phyloP scores from a whole-genome alignment of 1,140 invertebrate genomes.

The Propsilocerus akamusi region DNA sequence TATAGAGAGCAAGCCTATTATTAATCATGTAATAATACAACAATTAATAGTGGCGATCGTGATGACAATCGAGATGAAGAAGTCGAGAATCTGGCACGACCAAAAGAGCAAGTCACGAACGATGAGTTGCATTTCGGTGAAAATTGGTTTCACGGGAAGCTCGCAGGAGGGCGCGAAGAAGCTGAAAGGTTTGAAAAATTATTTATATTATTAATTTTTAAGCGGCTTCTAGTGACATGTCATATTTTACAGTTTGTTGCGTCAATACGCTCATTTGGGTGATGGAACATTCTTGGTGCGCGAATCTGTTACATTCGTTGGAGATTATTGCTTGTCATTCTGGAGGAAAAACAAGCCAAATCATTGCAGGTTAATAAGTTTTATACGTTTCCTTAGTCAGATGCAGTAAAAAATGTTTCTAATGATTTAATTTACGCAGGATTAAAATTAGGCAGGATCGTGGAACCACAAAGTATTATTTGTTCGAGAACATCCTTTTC shows the following conservation, averaged over 20 bases:
- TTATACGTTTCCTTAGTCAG: neutral
- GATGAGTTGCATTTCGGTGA: slow-evolving; percentile 89
- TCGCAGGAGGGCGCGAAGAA: slow-evolving; percentile 48
- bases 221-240: neutral
- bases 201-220: neutral
- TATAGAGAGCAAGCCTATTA: neutral
- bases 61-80: slow-evolving; percentile 20
- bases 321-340: slow-evolving; percentile 90
- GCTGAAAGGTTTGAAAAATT: slow-evolving; percentile 35
- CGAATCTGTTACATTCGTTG: slow-evolving; percentile 89
- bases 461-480: slow-evolving; percentile 75
- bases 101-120: slow-evolving; percentile 29
- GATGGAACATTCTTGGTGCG: slow-evolving; percentile 91
- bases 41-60: neutral
- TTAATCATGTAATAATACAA: neutral
- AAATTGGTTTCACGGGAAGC: slow-evolving; percentile 87
- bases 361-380: slow-evolving; percentile 43
- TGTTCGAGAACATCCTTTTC: slow-evolving; percentile 77
- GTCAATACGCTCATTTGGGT: slow-evolving; percentile 65
- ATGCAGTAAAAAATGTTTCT: neutral
- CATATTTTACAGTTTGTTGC: slow-evolving; percentile 28
- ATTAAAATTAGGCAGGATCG: slow-evolving; percentile 80
- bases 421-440: slow-evolving; percentile 18
- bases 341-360: slow-evolving; percentile 78
- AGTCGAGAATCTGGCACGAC: slow-evolving; percentile 11